Conservation (phyloP, 2,797 vertebrate genomes). For the Hemitrygon akajei region DNA sequence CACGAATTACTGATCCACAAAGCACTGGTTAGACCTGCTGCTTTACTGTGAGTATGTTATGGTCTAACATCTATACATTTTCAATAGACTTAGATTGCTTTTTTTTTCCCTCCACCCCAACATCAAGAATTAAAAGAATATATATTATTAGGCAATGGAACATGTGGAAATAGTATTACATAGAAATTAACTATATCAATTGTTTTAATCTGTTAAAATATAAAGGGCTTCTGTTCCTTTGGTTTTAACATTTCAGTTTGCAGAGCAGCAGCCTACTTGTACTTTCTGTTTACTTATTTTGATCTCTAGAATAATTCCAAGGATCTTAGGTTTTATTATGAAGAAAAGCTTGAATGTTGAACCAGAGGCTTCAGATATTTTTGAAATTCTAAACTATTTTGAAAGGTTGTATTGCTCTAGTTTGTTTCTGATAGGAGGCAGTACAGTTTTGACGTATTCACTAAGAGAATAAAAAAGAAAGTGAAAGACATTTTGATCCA, state of each 20-base stretch:
- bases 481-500: not conserved
- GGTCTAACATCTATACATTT: not conserved
- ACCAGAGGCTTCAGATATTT: not conserved
- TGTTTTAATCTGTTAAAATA: constrained; percentile 9
- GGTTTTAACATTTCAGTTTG: not conserved
- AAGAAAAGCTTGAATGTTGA: not conserved
- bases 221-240: constrained; percentile 8
- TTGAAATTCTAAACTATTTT: not conserved
- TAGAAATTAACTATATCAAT: not conserved
- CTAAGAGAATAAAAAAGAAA: not conserved
- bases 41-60: constrained; percentile 30
- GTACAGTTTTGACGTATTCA: not conserved
- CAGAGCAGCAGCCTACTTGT: not conserved
- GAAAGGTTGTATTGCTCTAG: not conserved
- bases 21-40: not conserved
- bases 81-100: not conserved
- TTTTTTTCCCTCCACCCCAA: not conserved
- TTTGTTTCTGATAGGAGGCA: not conserved
- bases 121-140: not conserved
- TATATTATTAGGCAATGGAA: not conserved
- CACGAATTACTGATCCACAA: not conserved
- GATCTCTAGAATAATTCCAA: not conserved
- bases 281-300: not conserved
- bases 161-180: not conserved
- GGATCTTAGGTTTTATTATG: not conserved